These are phyloP conservation scores for Drosophila macrospina DNA, from an alignment of 2,888 invertebrate genomes.

Conservation along the genomic window DNA sequence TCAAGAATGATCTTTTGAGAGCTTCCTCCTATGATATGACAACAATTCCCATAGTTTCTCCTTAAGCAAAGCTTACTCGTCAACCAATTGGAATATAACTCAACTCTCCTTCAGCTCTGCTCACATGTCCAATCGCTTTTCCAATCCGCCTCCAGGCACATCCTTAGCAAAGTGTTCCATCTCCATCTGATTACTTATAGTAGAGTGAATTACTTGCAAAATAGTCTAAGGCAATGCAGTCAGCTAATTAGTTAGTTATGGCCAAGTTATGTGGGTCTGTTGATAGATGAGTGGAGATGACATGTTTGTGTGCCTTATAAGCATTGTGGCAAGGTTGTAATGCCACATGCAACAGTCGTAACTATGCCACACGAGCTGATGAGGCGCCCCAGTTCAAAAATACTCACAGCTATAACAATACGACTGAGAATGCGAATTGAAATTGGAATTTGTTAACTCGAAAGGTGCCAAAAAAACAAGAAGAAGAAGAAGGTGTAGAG, in stretches of 20 bases:
- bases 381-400: slow-evolving; percentile 14
- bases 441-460: slow-evolving; percentile 34
- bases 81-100: too few relatives aligned
- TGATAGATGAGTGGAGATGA: not conserved
- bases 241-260: slow-evolving; percentile 17
- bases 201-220: too few relatives aligned
- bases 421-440: slow-evolving; percentile 47
- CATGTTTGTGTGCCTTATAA: slow-evolving; percentile 2
- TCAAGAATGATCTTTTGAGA: too few relatives aligned
- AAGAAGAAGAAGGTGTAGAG: too few relatives aligned
- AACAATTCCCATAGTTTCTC: too few relatives aligned
- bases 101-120: too few relatives aligned
- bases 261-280: slow-evolving; percentile 13
- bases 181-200: too few relatives aligned
- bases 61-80: too few relatives aligned
- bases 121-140: too few relatives aligned
- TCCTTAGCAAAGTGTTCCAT: too few relatives aligned
- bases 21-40: too few relatives aligned
- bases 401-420: slow-evolving; percentile 46
- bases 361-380: slow-evolving; percentile 43
- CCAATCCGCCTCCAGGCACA: too few relatives aligned
- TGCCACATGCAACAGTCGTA: slow-evolving; percentile 42
- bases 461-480: slow-evolving; percentile 36
- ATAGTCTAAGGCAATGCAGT: not conserved
- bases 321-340: slow-evolving; percentile 9